Evolutionary conservation across 2,888 invertebrate species (phyloP).

Genomic region (Apotomis capreana): DNA sequence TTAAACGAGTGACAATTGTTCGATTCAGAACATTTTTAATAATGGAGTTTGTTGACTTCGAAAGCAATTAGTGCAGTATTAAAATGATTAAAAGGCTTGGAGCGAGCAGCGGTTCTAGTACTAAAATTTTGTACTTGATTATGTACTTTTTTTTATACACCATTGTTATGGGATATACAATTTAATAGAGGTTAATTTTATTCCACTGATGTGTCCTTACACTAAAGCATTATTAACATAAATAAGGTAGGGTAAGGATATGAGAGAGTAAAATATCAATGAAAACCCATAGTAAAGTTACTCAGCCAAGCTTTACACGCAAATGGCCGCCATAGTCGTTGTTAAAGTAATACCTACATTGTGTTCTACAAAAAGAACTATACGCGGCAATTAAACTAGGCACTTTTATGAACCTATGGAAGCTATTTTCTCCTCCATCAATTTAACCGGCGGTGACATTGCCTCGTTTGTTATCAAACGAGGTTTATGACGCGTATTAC

Average conservation of each 20-base stretch:
- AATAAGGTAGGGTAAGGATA: too few species aligned
- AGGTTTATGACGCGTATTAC: conserved; percentile 13
- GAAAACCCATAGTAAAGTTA: conserved; percentile 2
- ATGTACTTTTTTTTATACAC: too few species aligned
- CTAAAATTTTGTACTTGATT: conserved; percentile 3
- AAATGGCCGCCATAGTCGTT: conserved; percentile 9
- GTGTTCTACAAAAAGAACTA: conserved; percentile 19
- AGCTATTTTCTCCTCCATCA: conserved; percentile 27
- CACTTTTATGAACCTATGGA: conserved; percentile 18
- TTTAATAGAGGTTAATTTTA: too few species aligned
- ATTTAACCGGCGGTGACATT: conserved; percentile 28
- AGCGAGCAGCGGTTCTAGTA: conserved; percentile 16
- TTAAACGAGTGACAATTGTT: conserved; percentile 77
- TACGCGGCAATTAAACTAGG: conserved; percentile 26
- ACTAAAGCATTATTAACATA: too few species aligned
- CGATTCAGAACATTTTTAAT: conserved; percentile 66
- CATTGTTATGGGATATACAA: too few species aligned
- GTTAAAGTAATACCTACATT: conserved; percentile 19
- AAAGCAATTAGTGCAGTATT: conserved; percentile 60
- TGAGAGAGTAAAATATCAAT: conserved; percentile 5
- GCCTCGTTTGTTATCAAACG: conserved; percentile 30
- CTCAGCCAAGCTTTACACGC: conserved; percentile 1
- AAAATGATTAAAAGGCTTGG: conserved; percentile 53
- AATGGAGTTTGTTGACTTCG: conserved; percentile 57
- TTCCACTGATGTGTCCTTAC: too few species aligned